phyloP scores from a whole-genome alignment of 2,888 invertebrate species.

The Clusia tigrina region DNA sequence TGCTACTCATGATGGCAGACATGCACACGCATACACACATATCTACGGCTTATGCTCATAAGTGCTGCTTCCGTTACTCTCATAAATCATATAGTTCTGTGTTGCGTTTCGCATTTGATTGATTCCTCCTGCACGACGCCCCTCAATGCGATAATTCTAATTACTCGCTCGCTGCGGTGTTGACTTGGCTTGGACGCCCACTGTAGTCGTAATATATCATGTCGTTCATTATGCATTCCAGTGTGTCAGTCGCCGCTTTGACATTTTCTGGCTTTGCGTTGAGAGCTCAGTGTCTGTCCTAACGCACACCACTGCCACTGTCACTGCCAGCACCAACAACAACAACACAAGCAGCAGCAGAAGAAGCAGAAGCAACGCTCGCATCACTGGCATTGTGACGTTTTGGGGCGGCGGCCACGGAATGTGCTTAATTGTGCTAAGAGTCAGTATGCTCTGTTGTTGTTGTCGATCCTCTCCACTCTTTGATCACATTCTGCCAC shows the following conservation, averaged over 20 bases:
- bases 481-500: neutral
- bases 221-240: too few species aligned
- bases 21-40: neutral
- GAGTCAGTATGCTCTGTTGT: too few species aligned
- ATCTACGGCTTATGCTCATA: constrained; percentile 19
- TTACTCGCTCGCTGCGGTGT: neutral
- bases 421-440: too few species aligned
- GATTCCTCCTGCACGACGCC: neutral
- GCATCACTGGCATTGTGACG: too few species aligned
- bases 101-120: constrained; percentile 3
- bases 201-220: too few species aligned
- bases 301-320: neutral
- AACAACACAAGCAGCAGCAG: too few species aligned
- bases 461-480: neutral
- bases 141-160: neutral
- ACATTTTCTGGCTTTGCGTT: neutral
- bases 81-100: constrained; percentile 6
- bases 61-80: constrained; percentile 48
- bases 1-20: constrained; percentile 19
- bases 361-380: too few species aligned
- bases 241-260: too few species aligned
- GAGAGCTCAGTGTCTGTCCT: neutral
- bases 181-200: neutral
- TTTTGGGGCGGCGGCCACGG: too few species aligned
- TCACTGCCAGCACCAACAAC: neutral